Conservation (phyloP, 2,113 vertebrate species). For the Archilochus colubris region DNA sequence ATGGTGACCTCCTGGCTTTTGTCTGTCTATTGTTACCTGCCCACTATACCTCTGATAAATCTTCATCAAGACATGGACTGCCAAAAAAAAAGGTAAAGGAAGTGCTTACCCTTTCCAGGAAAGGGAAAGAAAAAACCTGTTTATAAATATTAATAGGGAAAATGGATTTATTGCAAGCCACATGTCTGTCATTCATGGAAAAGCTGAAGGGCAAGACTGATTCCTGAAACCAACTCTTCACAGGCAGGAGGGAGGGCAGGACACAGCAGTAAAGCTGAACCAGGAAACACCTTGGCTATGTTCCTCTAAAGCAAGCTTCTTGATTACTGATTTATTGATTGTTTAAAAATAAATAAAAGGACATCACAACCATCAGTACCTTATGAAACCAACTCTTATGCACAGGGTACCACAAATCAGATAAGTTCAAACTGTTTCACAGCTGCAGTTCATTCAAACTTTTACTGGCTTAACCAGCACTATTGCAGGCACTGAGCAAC, state of each 20-base stretch:
- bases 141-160: slow-evolving; percentile 9
- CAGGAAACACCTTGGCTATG: background rate
- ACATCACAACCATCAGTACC: background rate
- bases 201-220: background rate
- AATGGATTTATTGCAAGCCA: background rate
- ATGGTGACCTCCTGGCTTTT: background rate
- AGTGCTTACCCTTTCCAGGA: background rate
- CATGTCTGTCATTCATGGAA: background rate
- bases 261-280: background rate
- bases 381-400: background rate
- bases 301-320: background rate
- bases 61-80: background rate
- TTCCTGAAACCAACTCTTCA: background rate
- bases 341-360: slow-evolving; percentile 3
- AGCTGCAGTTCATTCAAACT: background rate
- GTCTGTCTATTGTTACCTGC: background rate
- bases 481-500: background rate
- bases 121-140: background rate
- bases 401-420: background rate
- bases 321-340: background rate
- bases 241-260: background rate
- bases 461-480: background rate
- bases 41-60: background rate
- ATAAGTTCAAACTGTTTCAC: background rate
- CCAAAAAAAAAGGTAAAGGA: background rate